Conservation (phyloP, 2,113 vertebrate genomes). For the Aramus guarauna region DNA sequence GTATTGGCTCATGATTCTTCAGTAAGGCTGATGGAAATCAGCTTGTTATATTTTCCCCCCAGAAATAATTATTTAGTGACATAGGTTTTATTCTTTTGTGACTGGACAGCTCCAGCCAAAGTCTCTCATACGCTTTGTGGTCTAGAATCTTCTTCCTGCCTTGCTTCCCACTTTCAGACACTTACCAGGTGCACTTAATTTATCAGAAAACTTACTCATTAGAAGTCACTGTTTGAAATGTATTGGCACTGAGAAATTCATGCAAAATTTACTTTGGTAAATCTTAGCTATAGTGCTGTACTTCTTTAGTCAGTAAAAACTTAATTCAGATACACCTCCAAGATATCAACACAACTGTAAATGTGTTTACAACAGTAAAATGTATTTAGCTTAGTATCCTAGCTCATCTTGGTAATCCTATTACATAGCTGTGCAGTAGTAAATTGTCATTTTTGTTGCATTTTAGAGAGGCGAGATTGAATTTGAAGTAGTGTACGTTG, state of each 20-base stretch:
- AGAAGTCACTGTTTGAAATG: not conserved
- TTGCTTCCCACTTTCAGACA: not conserved
- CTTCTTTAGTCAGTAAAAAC: not conserved
- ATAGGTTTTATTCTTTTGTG: not conserved
- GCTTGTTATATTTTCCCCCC: not conserved
- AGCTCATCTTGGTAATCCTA: not conserved
- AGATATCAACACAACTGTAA: not conserved
- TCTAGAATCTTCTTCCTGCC: not conserved
- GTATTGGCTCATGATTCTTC: not conserved
- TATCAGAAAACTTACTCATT: not conserved
- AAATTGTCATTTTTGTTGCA: not conserved
- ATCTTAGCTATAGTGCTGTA: not conserved
- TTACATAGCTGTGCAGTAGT: not conserved
- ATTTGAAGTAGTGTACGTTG: constrained; percentile 98
- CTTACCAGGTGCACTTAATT: not conserved
- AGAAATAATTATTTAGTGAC: not conserved
- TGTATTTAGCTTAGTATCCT: not conserved
- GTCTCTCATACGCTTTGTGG: not conserved
- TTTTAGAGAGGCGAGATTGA: constrained; percentile 94
- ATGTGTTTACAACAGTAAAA: not conserved
- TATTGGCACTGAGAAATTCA: not conserved
- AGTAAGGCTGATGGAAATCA: not conserved
- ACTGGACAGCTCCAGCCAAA: not conserved
- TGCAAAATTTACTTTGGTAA: not conserved
- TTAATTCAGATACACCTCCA: not conserved